Evolutionary conservation across 2,797 vertebrate genomes (phyloP).

Genomic region (Eupleurogrammus muticus): DNA sequence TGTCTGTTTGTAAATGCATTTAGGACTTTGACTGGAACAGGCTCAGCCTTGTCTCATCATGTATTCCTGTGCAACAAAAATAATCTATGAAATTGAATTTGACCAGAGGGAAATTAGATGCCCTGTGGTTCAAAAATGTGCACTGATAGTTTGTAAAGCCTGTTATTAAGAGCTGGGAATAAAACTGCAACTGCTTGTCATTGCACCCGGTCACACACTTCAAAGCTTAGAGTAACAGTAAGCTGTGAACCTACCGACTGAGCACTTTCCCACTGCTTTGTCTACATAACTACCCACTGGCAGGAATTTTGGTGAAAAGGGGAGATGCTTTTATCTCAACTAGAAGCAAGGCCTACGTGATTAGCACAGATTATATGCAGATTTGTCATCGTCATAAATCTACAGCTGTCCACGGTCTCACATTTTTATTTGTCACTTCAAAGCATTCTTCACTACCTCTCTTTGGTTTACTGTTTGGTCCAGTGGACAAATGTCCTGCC

Average conservation of each 20-base stretch:
- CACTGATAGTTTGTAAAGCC: neutral
- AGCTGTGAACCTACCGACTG: constrained; percentile 20
- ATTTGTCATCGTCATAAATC: constrained; percentile 88
- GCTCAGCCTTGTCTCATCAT: neutral
- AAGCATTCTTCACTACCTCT: constrained; percentile 82
- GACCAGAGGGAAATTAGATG: neutral
- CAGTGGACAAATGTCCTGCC: constrained; percentile 63
- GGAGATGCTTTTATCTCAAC: constrained; percentile 76
- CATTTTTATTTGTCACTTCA: constrained; percentile 86
- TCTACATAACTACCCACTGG: constrained; percentile 52
- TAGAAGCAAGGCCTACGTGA: constrained; percentile 71
- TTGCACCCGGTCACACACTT: neutral
- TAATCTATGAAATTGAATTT: neutral
- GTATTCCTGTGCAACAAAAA: neutral
- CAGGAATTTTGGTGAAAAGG: constrained; percentile 56
- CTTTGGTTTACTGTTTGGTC: constrained; percentile 67
- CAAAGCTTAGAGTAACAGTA: constrained; percentile 40
- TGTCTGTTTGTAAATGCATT: neutral
- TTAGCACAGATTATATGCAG: constrained; percentile 84
- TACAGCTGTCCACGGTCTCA: constrained; percentile 83
- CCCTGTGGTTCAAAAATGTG: neutral
- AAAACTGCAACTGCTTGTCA: neutral
- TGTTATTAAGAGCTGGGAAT: neutral
- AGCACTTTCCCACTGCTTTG: constrained; percentile 61
- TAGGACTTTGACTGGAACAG: neutral